These are phyloP conservation scores for Nephrotoma guestfalica DNA, from an alignment of 2,888 invertebrate species.

Conservation along the genomic window DNA sequence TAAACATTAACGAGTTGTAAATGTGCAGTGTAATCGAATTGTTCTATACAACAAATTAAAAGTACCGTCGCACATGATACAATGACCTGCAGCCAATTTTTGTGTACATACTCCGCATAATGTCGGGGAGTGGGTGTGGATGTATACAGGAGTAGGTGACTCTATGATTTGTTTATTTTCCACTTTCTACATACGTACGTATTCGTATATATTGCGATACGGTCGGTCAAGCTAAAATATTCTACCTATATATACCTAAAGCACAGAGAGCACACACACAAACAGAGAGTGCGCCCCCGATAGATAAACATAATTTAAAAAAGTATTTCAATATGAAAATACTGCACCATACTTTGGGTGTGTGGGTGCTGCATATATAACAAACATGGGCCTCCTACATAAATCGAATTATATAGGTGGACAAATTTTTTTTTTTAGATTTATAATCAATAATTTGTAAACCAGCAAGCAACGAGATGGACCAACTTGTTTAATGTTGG, in stretches of 20 bases:
- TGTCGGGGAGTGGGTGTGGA: background rate
- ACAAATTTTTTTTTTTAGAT: no score
- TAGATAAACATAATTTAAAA: no score
- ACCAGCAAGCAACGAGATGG: background rate
- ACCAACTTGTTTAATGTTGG: background rate
- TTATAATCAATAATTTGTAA: background rate
- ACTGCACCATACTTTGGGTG: no score
- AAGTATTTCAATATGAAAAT: no score
- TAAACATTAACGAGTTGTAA: background rate
- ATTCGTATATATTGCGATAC: background rate
- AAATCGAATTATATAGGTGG: no score
- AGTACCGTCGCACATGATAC: background rate
- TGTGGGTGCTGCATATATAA: no score
- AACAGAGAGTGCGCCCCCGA: no score
- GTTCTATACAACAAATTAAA: background rate
- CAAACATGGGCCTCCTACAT: no score
- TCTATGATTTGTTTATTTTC: background rate
- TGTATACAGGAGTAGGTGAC: background rate
- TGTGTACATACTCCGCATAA: background rate
- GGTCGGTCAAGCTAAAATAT: background rate
- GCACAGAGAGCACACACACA: background rate
- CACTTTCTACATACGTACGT: background rate
- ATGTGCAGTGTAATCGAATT: background rate
- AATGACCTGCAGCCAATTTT: background rate
- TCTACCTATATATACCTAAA: background rate